These are phyloP conservation scores for Cabera pusaria DNA, from an alignment of 2,888 invertebrate genomes.

Conservation along the genomic window DNA sequence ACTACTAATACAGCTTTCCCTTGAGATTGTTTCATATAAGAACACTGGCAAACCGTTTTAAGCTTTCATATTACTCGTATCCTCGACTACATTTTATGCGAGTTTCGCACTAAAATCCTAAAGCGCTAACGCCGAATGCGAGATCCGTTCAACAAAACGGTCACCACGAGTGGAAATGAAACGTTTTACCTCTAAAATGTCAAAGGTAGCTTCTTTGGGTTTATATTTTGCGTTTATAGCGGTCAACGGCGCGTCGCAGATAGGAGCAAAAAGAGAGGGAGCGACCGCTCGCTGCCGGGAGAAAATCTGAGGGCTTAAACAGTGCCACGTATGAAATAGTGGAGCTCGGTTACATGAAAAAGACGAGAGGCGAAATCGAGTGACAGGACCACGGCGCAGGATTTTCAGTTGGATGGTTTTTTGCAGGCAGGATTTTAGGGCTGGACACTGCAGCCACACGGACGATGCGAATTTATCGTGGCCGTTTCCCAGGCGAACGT, in stretches of 20 bases:
- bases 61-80: conserved; percentile 2
- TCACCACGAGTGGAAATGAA: conserved; percentile 66
- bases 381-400: conserved; percentile 77
- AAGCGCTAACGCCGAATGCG: conserved; percentile 49
- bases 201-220: conserved; percentile 80
- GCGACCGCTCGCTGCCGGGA: conserved; percentile 71
- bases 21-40: no score
- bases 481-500: conserved; percentile 54
- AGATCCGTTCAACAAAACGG: conserved; percentile 60
- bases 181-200: conserved; percentile 78
- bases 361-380: conserved; percentile 81
- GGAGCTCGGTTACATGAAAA: conserved; percentile 82
- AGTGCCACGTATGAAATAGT: conserved; percentile 82
- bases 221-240: conserved; percentile 82
- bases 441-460: conserved; percentile 62
- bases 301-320: conserved; percentile 83
- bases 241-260: conserved; percentile 72
- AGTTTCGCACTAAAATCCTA: conserved; percentile 35
- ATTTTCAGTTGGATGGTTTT: conserved; percentile 77
- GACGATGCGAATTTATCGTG: conserved; percentile 72
- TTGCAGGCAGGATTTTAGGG: conserved; percentile 70
- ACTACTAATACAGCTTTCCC: no score
- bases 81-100: conserved; percentile 15
- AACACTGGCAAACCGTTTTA: no score
- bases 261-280: conserved; percentile 71